phyloP scores from a whole-genome alignment of 2,797 vertebrate species.

The Spinibarbus caldwelli region DNA sequence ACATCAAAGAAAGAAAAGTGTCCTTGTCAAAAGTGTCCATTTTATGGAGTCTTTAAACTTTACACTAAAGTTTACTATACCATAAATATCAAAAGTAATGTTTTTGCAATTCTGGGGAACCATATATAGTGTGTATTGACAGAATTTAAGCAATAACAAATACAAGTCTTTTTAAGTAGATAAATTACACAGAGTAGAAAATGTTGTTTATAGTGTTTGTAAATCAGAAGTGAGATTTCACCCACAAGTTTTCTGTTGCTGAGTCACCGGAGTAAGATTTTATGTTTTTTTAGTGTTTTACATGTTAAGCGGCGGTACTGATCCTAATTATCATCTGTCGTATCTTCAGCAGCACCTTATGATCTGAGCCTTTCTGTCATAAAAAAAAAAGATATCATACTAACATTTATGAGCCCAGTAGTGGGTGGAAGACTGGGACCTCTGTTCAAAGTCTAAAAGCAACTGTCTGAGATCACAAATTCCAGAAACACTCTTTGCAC shows the following conservation, averaged over 20 bases:
- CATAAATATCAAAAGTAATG: neutral
- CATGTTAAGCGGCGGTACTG: neutral
- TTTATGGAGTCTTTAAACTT: neutral
- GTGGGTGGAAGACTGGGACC: conserved; percentile 40
- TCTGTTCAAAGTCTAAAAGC: conserved; percentile 63
- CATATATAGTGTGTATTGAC: neutral
- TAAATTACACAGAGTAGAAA: neutral
- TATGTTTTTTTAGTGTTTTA: neutral
- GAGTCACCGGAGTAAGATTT: neutral
- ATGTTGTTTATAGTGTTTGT: neutral
- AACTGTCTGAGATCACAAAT: conserved; percentile 7
- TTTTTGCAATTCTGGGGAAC: neutral
- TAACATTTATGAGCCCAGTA: conserved; percentile 62
- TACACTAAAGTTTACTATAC: neutral
- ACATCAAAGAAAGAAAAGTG: neutral
- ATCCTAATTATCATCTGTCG: conserved; percentile 5
- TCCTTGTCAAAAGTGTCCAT: neutral
- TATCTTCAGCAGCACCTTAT: conserved; percentile 36
- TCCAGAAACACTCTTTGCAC: neutral
- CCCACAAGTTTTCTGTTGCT: neutral
- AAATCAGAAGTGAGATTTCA: too few relatives aligned
- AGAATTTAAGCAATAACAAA: neutral
- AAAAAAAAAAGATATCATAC: conserved; percentile 65
- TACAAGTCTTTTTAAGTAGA: neutral
- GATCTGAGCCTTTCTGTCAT: conserved; percentile 52